Evolutionary conservation across 2,888 invertebrate genomes (phyloP).

Genomic region (Megastigmus dorsalis): DNA sequence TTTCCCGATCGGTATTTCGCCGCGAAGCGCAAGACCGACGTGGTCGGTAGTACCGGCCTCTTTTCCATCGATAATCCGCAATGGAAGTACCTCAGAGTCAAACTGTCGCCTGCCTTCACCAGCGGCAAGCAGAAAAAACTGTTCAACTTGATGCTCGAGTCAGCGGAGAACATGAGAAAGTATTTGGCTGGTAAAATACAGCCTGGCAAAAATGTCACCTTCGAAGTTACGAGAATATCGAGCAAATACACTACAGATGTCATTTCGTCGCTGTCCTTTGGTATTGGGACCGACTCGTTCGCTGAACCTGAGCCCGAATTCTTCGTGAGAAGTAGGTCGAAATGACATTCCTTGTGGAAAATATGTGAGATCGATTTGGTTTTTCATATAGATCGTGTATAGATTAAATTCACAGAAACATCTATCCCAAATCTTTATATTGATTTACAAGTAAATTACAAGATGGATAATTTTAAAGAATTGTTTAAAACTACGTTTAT

Average conservation of each 20-base stretch:
- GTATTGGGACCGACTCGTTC: constrained; percentile 64
- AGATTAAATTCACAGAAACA: no score
- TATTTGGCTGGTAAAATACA: constrained; percentile 55
- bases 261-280: constrained; percentile 66
- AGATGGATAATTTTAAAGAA: no score
- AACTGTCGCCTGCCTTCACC: constrained; percentile 77
- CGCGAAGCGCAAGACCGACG: constrained; percentile 65
- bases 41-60: constrained; percentile 67
- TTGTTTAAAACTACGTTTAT: no score
- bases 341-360: no score
- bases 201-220: background rate
- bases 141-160: constrained; percentile 73
- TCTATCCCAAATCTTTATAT: no score
- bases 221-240: constrained; percentile 51
- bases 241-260: constrained; percentile 64
- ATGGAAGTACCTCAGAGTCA: constrained; percentile 75
- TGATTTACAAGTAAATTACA: no score
- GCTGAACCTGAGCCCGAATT: constrained; percentile 59
- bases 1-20: constrained; percentile 74
- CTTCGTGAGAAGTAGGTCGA: constrained; percentile 58
- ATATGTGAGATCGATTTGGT: no score
- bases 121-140: constrained; percentile 77
- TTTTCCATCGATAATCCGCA: constrained; percentile 74
- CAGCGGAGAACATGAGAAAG: constrained; percentile 61
- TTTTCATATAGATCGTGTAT: no score